Base-by-base conservation (phyloP, 2,888 invertebrate species). In the Heliconius sara region DNA sequence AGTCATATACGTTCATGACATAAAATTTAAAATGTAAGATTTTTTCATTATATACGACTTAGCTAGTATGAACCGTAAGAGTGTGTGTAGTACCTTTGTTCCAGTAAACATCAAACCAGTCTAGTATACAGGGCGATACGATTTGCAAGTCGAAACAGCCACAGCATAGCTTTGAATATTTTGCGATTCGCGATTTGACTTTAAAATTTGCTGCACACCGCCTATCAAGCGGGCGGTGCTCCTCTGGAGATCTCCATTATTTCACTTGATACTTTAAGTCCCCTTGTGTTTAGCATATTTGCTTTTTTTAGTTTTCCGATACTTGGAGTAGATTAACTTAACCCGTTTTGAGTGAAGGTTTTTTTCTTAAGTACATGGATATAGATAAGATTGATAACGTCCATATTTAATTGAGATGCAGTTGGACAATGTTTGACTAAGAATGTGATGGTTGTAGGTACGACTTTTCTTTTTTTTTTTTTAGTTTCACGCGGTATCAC, bases 111-210 rank as follows among this genome's bases (percentile, higher is more conserved):
- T 77, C 52, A 75, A 80, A 60, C 52, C 75, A 81, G 81, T 83
- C 65, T 81, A 77, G 81, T 83, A 80, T 81, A 82, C 82, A 81
- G 84, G 85, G 82, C 78, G 77, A 76, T 80, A 86, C 83, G 83
- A 92, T 93, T 93, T 93, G 92, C 93, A 93, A 93, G 89, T 93
- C 92, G 88, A 83, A 92, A 86, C 88, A 89, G 88, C 84, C 84
- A 79, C 85, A 85, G 88, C 87, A 85, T 88, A 87, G 90, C 91
- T 92, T 91, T 92, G 92, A 93, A 93, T 92, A 92, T 92, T 91
- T 92, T 89, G 89, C 87, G 88, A 91, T 91, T 88, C 90, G 86
- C 79, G 87, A 94, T 94, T 93, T 93, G 91, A 93, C 92, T 94
- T 94, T 93, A 89, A 91, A 93, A 94, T 93, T 86, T 87, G 86